Conservation (phyloP, 2,113 vertebrate species). For the Pycnonotus jocosus region DNA sequence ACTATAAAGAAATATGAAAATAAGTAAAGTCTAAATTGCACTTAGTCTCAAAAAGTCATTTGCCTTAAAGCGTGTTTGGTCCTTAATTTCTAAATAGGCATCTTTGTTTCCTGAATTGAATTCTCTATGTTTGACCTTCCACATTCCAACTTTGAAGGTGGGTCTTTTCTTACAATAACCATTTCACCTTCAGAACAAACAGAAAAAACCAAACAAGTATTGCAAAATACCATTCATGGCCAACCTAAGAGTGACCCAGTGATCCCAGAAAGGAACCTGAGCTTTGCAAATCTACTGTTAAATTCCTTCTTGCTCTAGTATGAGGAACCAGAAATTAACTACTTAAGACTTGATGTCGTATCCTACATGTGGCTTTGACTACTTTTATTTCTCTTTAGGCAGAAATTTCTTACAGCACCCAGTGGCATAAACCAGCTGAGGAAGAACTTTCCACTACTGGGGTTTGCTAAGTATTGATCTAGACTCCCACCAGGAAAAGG, state of each 20-base stretch:
- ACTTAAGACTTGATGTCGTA: accelerated
- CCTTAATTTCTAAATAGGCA: constrained; percentile 20
- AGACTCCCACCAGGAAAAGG: not conserved
- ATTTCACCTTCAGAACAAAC: not conserved
- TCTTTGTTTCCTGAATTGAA: constrained; percentile 16
- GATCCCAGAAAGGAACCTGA: not conserved
- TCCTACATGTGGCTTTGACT: not conserved
- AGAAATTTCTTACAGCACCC: not conserved
- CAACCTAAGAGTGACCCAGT: not conserved
- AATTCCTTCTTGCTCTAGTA: not conserved
- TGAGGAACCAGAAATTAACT: not conserved
- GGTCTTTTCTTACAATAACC: not conserved
- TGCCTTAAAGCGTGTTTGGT: constrained; percentile 30
- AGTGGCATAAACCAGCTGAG: not conserved
- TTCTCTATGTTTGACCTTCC: not conserved
- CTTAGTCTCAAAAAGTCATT: constrained; percentile 32
- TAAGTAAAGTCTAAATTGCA: constrained; percentile 60
- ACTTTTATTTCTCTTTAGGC: not conserved
- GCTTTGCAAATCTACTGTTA: not conserved
- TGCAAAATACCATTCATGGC: not conserved
- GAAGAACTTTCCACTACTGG: not conserved
- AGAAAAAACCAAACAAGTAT: not conserved
- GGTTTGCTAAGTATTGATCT: not conserved
- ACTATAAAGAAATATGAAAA: constrained; percentile 68
- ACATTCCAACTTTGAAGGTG: not conserved